Base-by-base conservation (phyloP, 2,888 invertebrate genomes). In the Drosophila ochracea region DNA sequence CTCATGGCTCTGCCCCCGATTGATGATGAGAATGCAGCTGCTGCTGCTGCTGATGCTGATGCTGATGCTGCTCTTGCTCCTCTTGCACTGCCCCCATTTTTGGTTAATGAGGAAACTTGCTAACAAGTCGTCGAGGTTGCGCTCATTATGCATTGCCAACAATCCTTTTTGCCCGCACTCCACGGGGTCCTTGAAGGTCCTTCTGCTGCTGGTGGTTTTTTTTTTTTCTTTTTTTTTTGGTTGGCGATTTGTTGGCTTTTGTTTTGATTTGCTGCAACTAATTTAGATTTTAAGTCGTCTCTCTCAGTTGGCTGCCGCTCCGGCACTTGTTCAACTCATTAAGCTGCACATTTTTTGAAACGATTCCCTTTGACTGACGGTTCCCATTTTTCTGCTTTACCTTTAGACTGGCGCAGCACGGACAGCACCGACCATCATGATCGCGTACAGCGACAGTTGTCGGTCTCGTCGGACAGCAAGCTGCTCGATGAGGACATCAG, bases 401-500 rank as follows among this genome's bases (percentile, higher is more conserved):
- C 81, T 81, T 94, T 94, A 97, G 97, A 97, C 94, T 97, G 97
- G 97, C 92, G 93, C 84, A 96, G 96, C 91, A 91, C 92, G 77
- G 92, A 92, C 80, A 96, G 96, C 91, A 95, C 95, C 82, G 93
- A 93, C 87, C 96, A 96, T 90, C 97, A 97, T 93, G 97, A 97
- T 93, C 95, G 97, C 91, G 97, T 98, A 82, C 96, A 97, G 93
- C 95, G 98, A 92, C 98, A 98, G 94, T 95, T 98, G 91, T 98
- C 97, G 72, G 98, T 98, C 90, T 97, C 97, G 78, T 97, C 97
- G 90, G 98, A 98, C 94, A 98, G 98, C 89, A 98, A 98, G 94
- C 95, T 98, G 88, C 94, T 98, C 89, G 98, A 98, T 93, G 98
- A 97, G 92, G 97, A 97, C 92, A 97, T 97, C 92, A 94, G 97